A percentile compares a stretch with the other conserved stretches of the same genome.
These are phyloP conservation scores for Bucorvus abyssinicus DNA, from an alignment of 2,797 vertebrate genomes.

Conservation along the genomic window DNA sequence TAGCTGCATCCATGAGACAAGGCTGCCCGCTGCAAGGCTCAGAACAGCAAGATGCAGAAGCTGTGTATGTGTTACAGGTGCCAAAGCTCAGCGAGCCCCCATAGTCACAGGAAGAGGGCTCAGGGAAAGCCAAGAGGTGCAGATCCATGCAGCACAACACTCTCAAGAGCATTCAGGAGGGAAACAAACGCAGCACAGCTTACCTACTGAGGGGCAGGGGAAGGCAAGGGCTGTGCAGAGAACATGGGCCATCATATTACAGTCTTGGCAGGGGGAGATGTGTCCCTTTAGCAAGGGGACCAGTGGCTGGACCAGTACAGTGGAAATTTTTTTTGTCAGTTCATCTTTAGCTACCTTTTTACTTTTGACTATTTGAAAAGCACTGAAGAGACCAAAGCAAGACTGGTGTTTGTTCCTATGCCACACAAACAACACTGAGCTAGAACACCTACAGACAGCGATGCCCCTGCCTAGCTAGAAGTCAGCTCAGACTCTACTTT, in stretches of 20 bases:
- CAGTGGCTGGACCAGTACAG: rapidly evolving
- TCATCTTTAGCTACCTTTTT: background rate
- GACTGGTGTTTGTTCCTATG: rapidly evolving
- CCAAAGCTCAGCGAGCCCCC: no score
- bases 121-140: no score
- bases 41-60: rapidly evolving
- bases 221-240: background rate
- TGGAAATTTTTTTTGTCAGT: rapidly evolving
- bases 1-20: rapidly evolving
- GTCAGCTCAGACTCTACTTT: rapidly evolving
- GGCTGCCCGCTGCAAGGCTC: background rate
- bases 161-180: rapidly evolving
- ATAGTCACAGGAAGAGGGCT: rapidly evolving
- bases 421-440: rapidly evolving
- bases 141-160: rapidly evolving
- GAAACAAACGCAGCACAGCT: rapidly evolving
- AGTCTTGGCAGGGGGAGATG: rapidly evolving
- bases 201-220: rapidly evolving
- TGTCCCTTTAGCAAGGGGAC: no score
- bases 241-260: rapidly evolving
- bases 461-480: rapidly evolving
- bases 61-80: rapidly evolving
- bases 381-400: background rate
- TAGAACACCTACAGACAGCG: rapidly evolving
- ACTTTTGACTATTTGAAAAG: rapidly evolving